Base-by-base conservation (phyloP, 2,888 invertebrate species). In the Himalopsyche kuldschensis region DNA sequence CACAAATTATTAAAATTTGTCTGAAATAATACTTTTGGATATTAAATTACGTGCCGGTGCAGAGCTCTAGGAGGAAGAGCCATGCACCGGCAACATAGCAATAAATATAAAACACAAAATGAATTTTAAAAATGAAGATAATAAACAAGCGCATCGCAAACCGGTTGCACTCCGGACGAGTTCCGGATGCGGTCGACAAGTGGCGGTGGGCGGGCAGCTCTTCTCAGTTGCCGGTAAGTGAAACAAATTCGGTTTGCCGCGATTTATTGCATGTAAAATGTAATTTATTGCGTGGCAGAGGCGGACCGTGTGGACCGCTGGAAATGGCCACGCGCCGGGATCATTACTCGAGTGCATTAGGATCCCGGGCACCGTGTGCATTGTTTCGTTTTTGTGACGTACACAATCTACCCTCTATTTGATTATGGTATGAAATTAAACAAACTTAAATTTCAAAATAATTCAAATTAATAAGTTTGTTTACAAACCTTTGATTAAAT, bases 221-320 rank as follows among this genome's bases (percentile, higher is more conserved):
- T 41, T 41, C 75, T 55, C 76, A 77, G 30, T 79, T n/a, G 69
- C 46, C 78, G 35, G 80, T 84, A 86, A 86, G 84, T 84, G 85
- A 86, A 86, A 85, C 85, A 86, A 86, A 86, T 86, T 86, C 86
- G 86, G 84, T 85, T 84, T 82, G 82, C 82, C 77, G 81, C 84
- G 85, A 86, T 86, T 86, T 86, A 86, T 86, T 84, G 86, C 85
- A 85, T 86, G 85, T 86, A 85, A 83, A 85, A 84, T 41, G 86
- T 86, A 83, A 86, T 86, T 86, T 86, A 86, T 85, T 82, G 80
- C 81, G 32, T 69, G 55, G 80, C 82, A 81, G 75, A 20, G 69
- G 69, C 69, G 79, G 55, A 48, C 78, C 20, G 77, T 32, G 17
- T 15, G 75, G 75, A 76, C 30, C 69, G 48, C 30, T 69, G 75